phyloP scores from a whole-genome alignment of 2,113 vertebrate genomes.

The Mola mola region DNA sequence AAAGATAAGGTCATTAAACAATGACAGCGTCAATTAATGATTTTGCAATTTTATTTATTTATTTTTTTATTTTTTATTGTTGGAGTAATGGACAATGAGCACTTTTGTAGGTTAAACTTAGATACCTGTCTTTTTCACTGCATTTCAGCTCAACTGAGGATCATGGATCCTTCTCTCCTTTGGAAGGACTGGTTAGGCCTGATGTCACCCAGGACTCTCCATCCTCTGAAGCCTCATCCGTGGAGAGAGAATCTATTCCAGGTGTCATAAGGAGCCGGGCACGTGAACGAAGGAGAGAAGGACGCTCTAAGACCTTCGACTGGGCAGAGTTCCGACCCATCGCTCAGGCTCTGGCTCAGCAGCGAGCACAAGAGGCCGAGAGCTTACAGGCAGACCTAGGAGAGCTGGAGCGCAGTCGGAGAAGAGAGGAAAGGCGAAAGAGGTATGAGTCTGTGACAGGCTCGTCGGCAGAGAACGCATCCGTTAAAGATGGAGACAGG shows the following conservation, averaged over 20 bases:
- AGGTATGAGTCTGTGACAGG: conserved; percentile 75
- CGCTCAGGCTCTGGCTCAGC: conserved; percentile 84
- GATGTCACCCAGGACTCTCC: conserved; percentile 81
- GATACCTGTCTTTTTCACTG: not conserved
- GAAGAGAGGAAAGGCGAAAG: conserved; percentile 80
- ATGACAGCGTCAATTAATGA: too few species aligned
- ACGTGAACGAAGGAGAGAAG: conserved; percentile 80
- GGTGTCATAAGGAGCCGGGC: conserved; percentile 77
- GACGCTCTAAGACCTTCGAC: conserved; percentile 85
- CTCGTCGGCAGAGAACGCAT: conserved; percentile 36
- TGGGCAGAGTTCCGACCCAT: conserved; percentile 86
- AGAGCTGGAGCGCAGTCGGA: conserved; percentile 73
- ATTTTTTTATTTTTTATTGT: too few species aligned
- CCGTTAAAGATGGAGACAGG: conserved; percentile 28
- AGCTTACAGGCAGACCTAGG: conserved; percentile 67
- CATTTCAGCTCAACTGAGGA: conserved; percentile 77
- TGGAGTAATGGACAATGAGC: too few species aligned
- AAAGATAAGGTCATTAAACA: too few species aligned
- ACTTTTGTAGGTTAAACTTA: too few species aligned
- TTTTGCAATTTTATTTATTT: not conserved
- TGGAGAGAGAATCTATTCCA: conserved; percentile 69
- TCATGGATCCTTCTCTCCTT: conserved; percentile 68
- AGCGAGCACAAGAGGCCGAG: conserved; percentile 78
- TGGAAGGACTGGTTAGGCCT: conserved; percentile 75
- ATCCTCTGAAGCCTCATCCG: conserved; percentile 77